Evolutionary conservation across 2,888 invertebrate species (phyloP), one percentile per base, ranked within the genome.

Genomic region (Troides helena): DNA sequence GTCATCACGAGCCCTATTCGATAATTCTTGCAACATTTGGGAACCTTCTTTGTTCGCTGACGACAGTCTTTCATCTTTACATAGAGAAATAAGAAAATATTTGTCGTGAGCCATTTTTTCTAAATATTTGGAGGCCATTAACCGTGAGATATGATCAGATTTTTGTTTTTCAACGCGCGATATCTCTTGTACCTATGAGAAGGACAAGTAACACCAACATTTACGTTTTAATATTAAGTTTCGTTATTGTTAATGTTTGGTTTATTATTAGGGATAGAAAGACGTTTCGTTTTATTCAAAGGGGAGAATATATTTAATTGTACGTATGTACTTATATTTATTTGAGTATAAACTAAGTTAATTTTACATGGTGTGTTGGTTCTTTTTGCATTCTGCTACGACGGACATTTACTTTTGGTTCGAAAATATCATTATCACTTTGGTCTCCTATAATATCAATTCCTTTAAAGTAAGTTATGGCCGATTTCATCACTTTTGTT

Each of bases 41-140:
- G 90, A 87, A 71, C 89, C 90, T 71, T 85, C 81, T 79, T 85
- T 86, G 78, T 92, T 92, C 69, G 92, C 91, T 1, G 90, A 92
- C 57, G 71, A 73, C 72, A 92, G 78, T 72, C 91, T 79, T 69
- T 92, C 91, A 75, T 92, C 92, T 76, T 87, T 89, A 79, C 87
- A 85, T 68, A 91, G 77, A 62, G 81, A 83, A 63, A 81, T 87
- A 73, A 92, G 84, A 76, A 92, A 92, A 82, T 91, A 84, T 83
- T 92, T 91, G 81, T 92, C 92, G 76, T 91, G 89, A 65, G 91
- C 90, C 92, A 92, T 92, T 80, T 89, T 84, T 74, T 88, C 87
- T 80, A 92, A 85, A 84, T 91, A 92, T 81, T 90, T 90, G 64
- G 90, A 90, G 65, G 90, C 86, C 90, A 92, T 90, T 81, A 91